These are phyloP conservation scores for Kryptolebias ocellatus DNA, from an alignment of 2,797 vertebrate genomes.

Conservation along the genomic window DNA sequence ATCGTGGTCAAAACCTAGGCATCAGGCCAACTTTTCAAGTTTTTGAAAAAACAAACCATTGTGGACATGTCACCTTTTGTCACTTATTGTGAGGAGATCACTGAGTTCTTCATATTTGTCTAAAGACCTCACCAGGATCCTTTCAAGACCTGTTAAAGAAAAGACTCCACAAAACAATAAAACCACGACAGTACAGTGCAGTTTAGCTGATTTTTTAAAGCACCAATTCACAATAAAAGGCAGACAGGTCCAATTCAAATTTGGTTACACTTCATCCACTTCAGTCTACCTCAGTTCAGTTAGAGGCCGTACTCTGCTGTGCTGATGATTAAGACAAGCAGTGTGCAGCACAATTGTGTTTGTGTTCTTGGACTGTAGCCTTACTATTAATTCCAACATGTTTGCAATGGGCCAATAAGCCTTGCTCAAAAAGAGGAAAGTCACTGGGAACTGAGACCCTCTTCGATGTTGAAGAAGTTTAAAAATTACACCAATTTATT, in stretches of 20 bases:
- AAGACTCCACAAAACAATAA: not conserved
- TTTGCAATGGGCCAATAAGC: slow-evolving; percentile 60
- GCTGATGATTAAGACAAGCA: slow-evolving; percentile 16
- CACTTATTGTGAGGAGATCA: too few species aligned
- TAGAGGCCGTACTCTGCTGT: not conserved
- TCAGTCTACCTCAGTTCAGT: not conserved
- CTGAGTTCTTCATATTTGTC: too few species aligned
- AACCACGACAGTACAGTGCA: too few species aligned
- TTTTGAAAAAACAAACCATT: too few species aligned
- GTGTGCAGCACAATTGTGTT: slow-evolving; percentile 27
- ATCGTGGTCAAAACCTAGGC: too few species aligned
- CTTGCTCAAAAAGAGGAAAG: slow-evolving; percentile 26
- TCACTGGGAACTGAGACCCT: slow-evolving; percentile 2
- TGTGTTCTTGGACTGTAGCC: slow-evolving; percentile 24
- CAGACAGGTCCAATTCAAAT: not conserved
- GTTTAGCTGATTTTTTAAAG: too few species aligned
- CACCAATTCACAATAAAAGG: too few species aligned
- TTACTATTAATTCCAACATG: slow-evolving; percentile 17
- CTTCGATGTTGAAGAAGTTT: slow-evolving; percentile 21
- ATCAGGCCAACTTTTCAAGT: too few species aligned
- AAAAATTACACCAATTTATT: slow-evolving; percentile 9
- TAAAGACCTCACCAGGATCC: too few species aligned
- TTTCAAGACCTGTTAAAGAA: not conserved
- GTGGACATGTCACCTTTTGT: too few species aligned
- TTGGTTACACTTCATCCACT: not conserved